Evolutionary conservation across 2,113 vertebrate species (phyloP).

Genomic region (Lates calcarifer): DNA sequence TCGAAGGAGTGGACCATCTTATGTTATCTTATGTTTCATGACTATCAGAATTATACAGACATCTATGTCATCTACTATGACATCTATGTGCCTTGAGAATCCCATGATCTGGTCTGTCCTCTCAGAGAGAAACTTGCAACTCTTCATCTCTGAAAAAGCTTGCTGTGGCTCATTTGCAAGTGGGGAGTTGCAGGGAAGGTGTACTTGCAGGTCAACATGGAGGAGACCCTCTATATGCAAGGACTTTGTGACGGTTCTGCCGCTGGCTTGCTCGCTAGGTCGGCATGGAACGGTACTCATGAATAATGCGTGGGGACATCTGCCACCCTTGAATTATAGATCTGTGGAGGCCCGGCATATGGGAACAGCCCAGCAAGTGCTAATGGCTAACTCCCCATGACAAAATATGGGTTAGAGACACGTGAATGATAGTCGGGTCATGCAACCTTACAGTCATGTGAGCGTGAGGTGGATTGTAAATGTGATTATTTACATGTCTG

Average conservation of each 20-base stretch:
- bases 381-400: conserved; percentile 81
- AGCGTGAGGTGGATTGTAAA: conserved; percentile 60
- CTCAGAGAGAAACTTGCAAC: conserved; percentile 27
- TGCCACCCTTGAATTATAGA: conserved; percentile 88
- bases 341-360: conserved; percentile 84
- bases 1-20: too few species aligned
- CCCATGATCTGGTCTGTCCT: conserved; percentile 18
- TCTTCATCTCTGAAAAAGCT: conserved; percentile 30
- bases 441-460: conserved; percentile 61
- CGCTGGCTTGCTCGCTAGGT: conserved; percentile 68
- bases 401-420: conserved; percentile 80
- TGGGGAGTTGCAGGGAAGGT: conserved; percentile 39
- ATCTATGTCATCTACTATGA: not conserved
- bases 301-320: conserved; percentile 86
- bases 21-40: not conserved
- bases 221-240: conserved; percentile 67
- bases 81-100: conserved; percentile 12
- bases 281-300: conserved; percentile 77
- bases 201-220: conserved; percentile 68
- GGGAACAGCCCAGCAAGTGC: conserved; percentile 80
- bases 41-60: not conserved
- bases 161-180: conserved; percentile 36
- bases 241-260: conserved; percentile 72
- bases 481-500: conserved; percentile 62
- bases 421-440: conserved; percentile 68